Conservation (phyloP, 2,888 invertebrate species). For the Gastrophysa polygoni region DNA sequence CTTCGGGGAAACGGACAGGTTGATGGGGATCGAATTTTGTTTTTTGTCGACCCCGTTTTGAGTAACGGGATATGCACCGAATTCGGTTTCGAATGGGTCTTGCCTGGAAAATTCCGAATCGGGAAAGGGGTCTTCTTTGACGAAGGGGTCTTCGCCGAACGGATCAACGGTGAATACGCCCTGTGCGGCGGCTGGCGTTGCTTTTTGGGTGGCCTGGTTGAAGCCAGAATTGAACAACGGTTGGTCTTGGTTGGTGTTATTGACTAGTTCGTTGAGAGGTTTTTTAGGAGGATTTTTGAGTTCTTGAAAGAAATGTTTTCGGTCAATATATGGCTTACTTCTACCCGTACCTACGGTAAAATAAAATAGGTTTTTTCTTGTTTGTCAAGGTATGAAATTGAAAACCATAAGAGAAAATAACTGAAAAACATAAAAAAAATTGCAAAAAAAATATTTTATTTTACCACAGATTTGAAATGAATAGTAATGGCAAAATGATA, state of each 20-base stretch:
- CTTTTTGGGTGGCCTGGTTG: conserved; percentile 28
- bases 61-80: conserved; percentile 32
- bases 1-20: conserved; percentile 47
- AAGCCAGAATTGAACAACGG: conserved; percentile 35
- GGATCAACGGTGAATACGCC: conserved; percentile 65
- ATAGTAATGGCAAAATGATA: conserved; percentile 17
- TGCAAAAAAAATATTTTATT: conserved; percentile 46
- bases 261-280: conserved; percentile 83
- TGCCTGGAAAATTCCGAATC: conserved; percentile 64
- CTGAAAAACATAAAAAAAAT: conserved; percentile 32
- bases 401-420: conserved; percentile 26
- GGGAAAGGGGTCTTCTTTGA: conserved; percentile 71
- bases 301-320: conserved; percentile 95
- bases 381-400: conserved; percentile 19
- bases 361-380: conserved; percentile 45
- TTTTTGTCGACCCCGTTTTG: conserved; percentile 12
- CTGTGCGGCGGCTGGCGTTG: conserved; percentile 20
- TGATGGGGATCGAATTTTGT: conserved; percentile 36
- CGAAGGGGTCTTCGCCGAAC: conserved; percentile 77
- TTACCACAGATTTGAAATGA: conserved; percentile 47
- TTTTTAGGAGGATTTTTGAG: conserved; percentile 94
- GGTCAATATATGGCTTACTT: conserved; percentile 91
- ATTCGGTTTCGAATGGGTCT: conserved; percentile 67
- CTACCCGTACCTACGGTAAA: conserved; percentile 74
- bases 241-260: conserved; percentile 34